Conservation (phyloP, 2,113 vertebrate species). For the Polyodon spathula region DNA sequence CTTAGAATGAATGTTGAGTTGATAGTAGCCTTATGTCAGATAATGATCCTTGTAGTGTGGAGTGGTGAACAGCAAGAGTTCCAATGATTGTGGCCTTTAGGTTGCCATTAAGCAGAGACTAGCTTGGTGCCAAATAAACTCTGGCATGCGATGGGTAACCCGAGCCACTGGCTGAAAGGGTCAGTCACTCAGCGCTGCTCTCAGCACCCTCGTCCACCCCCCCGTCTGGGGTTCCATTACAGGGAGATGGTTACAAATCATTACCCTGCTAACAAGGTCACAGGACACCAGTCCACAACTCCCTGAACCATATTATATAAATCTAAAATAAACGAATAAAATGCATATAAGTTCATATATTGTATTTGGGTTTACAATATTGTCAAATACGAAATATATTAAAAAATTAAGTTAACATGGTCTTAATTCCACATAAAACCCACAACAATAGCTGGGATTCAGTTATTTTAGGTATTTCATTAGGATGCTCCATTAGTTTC, state of each 20-base stretch:
- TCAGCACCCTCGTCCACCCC: conserved; percentile 30
- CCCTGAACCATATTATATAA: background rate
- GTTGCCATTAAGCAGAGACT: conserved; percentile 23
- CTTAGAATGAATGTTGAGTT: background rate
- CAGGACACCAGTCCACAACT: background rate
- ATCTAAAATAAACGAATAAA: no score
- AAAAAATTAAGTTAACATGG: no score
- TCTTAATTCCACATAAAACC: no score
- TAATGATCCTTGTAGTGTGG: no score
- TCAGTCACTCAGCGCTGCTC: conserved; percentile 46
- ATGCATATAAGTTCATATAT: no score
- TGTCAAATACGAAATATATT: no score
- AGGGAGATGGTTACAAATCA: conserved; percentile 6
- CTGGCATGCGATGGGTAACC: conserved; percentile 60
- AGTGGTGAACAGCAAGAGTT: background rate
- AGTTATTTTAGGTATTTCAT: no score
- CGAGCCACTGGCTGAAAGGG: conserved; percentile 54
- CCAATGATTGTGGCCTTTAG: background rate
- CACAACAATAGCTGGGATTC: no score
- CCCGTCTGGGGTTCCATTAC: background rate
- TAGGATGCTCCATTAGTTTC: no score
- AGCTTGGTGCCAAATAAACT: conserved; percentile 67
- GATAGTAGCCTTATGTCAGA: background rate
- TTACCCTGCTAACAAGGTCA: conserved; percentile 4
- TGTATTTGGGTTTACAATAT: no score